A percentile compares a stretch with the other conserved stretches of the same genome.
phyloP scores from a whole-genome alignment of 64 coral and sea anemone genomes.

The Montipora cactus region DNA sequence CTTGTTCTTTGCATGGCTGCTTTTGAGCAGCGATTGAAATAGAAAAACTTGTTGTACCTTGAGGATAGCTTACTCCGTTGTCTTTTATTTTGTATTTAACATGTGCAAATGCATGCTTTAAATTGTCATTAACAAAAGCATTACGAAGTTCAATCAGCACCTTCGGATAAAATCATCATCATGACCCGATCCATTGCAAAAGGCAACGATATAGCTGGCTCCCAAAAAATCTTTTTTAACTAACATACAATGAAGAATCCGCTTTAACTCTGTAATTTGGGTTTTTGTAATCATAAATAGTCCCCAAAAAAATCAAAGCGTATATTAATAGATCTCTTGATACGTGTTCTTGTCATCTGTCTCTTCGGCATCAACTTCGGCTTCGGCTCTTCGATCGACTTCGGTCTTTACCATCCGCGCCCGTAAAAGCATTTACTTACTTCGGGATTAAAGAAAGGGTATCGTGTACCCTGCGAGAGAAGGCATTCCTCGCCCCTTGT shows the following conservation, averaged over 20 bases:
- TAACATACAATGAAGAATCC: too few relatives aligned
- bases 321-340: background rate
- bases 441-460: background rate
- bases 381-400: too few relatives aligned
- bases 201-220: too few relatives aligned
- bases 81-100: slow-evolving; percentile 6
- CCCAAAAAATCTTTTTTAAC: too few relatives aligned
- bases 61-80: slow-evolving; percentile 1
- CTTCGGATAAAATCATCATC: too few relatives aligned
- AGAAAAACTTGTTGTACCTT: background rate
- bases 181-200: too few relatives aligned
- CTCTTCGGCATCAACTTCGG: background rate
- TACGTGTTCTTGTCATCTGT: background rate
- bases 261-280: too few relatives aligned
- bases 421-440: slow-evolving; percentile 8
- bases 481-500: background rate
- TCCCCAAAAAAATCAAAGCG: too few relatives aligned
- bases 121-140: background rate
- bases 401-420: background rate
- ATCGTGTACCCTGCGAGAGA: background rate
- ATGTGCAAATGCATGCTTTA: slow-evolving; percentile 25
- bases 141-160: background rate
- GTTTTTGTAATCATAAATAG: background rate
- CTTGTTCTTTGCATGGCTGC: too few relatives aligned
- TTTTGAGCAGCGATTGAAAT: too few relatives aligned